A percentile compares a stretch with the other conserved stretches of the same genome.
Evolutionary conservation across 2,113 vertebrate species (phyloP).

Genomic region (Zonotrichia leucophrys): DNA sequence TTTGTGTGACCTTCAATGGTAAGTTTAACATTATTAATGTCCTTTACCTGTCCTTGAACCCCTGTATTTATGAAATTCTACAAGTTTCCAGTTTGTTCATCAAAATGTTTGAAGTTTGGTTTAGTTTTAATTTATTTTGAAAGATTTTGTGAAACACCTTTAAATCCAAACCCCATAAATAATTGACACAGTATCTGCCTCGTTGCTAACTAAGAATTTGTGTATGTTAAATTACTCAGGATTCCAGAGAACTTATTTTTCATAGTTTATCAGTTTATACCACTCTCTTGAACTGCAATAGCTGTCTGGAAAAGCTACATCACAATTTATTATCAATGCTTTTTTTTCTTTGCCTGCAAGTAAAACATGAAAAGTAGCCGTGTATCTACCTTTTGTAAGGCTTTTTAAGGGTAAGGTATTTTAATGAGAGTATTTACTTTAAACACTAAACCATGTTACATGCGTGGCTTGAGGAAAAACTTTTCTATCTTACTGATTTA

Average conservation of each 20-base stretch:
- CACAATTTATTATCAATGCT: not conserved
- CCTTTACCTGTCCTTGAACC: not conserved
- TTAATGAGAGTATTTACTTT: not conserved
- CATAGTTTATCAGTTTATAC: not conserved
- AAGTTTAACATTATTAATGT: not conserved
- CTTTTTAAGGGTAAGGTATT: not conserved
- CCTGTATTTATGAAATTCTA: not conserved
- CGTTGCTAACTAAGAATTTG: not conserved
- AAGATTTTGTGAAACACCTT: not conserved
- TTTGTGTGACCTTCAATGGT: slow-evolving; percentile 19
- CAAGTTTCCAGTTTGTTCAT: not conserved
- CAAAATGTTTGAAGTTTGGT: not conserved
- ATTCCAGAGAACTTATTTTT: not conserved
- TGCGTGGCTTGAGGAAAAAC: not conserved
- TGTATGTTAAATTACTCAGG: not conserved
- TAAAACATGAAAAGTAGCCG: not conserved
- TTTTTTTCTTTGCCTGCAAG: not conserved
- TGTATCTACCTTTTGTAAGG: not conserved
- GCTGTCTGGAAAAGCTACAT: not conserved
- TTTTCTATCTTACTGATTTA: not conserved
- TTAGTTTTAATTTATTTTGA: not conserved
- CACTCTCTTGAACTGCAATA: not conserved
- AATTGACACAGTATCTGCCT: not conserved
- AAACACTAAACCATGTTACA: not conserved
- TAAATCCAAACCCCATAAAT: not conserved